Percentiles rank a stretch among this genome's conserved stretches.
Conservation (phyloP, 2,113 vertebrate genomes). For the Macrotus californicus region DNA sequence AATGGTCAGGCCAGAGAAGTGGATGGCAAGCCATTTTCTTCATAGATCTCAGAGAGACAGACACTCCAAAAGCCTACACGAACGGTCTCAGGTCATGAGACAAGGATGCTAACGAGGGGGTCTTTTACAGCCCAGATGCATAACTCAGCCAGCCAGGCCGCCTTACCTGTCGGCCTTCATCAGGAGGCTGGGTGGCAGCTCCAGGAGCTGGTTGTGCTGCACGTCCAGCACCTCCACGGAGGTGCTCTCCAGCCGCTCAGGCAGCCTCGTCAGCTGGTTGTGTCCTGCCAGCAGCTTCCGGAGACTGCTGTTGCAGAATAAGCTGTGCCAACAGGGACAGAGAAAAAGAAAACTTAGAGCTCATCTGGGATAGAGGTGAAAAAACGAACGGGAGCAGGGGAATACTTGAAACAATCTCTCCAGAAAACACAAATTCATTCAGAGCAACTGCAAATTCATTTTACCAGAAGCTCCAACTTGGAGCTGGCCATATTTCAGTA, state of each 20-base stretch:
- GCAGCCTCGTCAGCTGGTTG: slow-evolving; percentile 89
- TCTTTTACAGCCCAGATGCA: fast-evolving
- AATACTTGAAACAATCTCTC: neutral
- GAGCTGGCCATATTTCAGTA: neutral
- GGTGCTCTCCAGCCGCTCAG: slow-evolving; percentile 89
- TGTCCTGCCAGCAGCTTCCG: slow-evolving; percentile 94
- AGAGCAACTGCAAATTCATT: neutral
- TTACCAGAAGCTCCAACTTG: neutral
- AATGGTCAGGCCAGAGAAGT: too few species aligned
- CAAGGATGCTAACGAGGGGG: fast-evolving
- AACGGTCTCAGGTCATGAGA: neutral
- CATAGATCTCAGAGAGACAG: too few species aligned
- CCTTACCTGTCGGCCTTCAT: slow-evolving; percentile 93
- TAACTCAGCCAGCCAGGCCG: fast-evolving
- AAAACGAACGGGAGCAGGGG: neutral
- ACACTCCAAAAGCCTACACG: too few species aligned
- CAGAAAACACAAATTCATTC: neutral
- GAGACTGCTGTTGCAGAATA: slow-evolving; percentile 91
- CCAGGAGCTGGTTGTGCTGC: slow-evolving; percentile 94
- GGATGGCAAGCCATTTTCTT: too few species aligned
- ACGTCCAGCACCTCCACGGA: slow-evolving; percentile 93
- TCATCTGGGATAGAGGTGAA: neutral
- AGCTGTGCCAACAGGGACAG: slow-evolving; percentile 76
- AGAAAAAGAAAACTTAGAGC: neutral
- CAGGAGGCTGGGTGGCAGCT: slow-evolving; percentile 93